Conservation (phyloP, 1,140 invertebrate genomes). For the Drosophila azteca region DNA sequence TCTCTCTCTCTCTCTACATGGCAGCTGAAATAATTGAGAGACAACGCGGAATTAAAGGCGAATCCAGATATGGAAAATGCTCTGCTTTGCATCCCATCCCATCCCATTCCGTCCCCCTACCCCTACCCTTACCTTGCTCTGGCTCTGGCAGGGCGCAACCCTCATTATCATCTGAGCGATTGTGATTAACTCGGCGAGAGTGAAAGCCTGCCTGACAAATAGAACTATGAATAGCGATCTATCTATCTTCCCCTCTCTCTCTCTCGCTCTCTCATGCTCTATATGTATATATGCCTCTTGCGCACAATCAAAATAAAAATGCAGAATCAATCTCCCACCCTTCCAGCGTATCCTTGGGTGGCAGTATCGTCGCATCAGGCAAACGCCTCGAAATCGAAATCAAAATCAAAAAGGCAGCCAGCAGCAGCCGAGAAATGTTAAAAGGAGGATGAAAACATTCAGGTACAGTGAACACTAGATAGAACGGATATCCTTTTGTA, state of each 20-base stretch:
- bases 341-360: slow-evolving; percentile 58
- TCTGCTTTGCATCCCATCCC: slow-evolving; percentile 63
- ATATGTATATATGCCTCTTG: slow-evolving; percentile 3
- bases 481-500: no score
- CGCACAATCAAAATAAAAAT: slow-evolving; percentile 47
- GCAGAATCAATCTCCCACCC: slow-evolving; percentile 38
- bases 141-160: slow-evolving; percentile 35
- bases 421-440: slow-evolving; percentile 17
- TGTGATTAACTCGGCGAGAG: slow-evolving; percentile 76
- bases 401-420: slow-evolving; percentile 82
- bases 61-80: slow-evolving; percentile 23
- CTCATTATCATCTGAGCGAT: slow-evolving; percentile 71
- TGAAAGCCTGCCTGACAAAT: slow-evolving; percentile 71
- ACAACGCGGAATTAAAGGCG: slow-evolving; percentile 73
- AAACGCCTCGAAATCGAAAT: slow-evolving; percentile 83
- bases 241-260: neutral
- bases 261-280: neutral
- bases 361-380: slow-evolving; percentile 81
- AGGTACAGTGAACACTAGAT: slow-evolving; percentile 8
- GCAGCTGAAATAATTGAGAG: slow-evolving; percentile 83
- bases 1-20: slow-evolving; percentile 1
- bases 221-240: slow-evolving; percentile 37
- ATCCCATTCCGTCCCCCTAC: neutral
- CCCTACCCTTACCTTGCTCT: neutral
- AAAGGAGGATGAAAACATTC: slow-evolving; percentile 36